A percentile compares a stretch with the other conserved stretches of the same genome.
Evolutionary conservation across 2,888 invertebrate genomes (phyloP).

Genomic region (Sinelater perroti): DNA sequence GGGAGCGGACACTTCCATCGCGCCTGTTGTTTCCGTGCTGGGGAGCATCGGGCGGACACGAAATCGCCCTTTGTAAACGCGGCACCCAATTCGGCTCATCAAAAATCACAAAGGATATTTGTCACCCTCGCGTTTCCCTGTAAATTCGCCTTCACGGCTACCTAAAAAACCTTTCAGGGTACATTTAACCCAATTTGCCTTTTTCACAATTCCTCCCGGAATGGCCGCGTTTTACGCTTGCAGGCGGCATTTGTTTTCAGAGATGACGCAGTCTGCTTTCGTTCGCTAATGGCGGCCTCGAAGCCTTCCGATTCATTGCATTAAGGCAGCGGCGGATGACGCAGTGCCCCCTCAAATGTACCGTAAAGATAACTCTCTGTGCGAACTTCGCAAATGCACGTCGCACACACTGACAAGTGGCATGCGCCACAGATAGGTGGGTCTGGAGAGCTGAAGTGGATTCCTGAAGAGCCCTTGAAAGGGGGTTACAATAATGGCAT

Average conservation of each 20-base stretch:
- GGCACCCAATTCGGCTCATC: slow-evolving; percentile 34
- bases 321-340: slow-evolving; percentile 36
- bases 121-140: slow-evolving; percentile 35
- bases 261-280: slow-evolving; percentile 34
- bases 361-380: slow-evolving; percentile 34
- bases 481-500: too few relatives aligned
- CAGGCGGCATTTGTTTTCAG: slow-evolving; percentile 35
- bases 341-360: slow-evolving; percentile 34
- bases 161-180: slow-evolving; percentile 42
- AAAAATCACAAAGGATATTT: slow-evolving; percentile 40
- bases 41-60: slow-evolving; percentile 18
- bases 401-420: slow-evolving; percentile 27
- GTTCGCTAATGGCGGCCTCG: slow-evolving; percentile 34
- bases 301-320: slow-evolving; percentile 39
- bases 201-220: slow-evolving; percentile 40
- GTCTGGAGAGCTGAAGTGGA: not conserved
- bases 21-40: slow-evolving; percentile 32
- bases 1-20: slow-evolving; percentile 19
- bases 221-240: slow-evolving; percentile 41
- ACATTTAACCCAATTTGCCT: slow-evolving; percentile 45
- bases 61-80: slow-evolving; percentile 29
- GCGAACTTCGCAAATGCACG: slow-evolving; percentile 16
- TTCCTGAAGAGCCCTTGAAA: too few relatives aligned
- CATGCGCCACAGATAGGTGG: not conserved
- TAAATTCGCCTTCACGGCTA: slow-evolving; percentile 38